Percentiles rank a stretch among this genome's conserved stretches.
Evolutionary conservation across 2,888 invertebrate genomes (phyloP).

Genomic region (Cheiracanthium punctorium): DNA sequence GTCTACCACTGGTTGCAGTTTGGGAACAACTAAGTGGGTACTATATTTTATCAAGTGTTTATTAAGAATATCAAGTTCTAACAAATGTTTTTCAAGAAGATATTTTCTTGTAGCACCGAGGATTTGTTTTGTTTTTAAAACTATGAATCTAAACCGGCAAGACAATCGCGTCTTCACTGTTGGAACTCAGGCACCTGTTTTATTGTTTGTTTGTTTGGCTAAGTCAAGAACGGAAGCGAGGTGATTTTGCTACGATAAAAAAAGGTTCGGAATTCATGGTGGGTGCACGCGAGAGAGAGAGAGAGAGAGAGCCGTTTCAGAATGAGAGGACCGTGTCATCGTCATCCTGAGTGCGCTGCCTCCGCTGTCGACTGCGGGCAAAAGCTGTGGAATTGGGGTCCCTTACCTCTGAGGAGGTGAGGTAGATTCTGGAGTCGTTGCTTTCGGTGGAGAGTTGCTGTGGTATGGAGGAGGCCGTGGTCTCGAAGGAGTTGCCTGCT

Average conservation of each 20-base stretch:
- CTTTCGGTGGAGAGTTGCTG: constrained; percentile 96
- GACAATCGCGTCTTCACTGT: not conserved
- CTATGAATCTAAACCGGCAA: not conserved
- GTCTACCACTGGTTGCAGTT: not conserved
- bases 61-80: not conserved
- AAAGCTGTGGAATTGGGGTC: not conserved
- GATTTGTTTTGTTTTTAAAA: not conserved
- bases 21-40: not conserved
- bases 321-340: not conserved
- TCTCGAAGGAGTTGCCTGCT: constrained; percentile 75
- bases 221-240: not conserved
- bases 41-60: not conserved
- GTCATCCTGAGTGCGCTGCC: not conserved
- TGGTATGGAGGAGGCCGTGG: constrained; percentile 82
- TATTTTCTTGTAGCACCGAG: not conserved
- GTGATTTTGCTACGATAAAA: not conserved
- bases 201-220: no score
- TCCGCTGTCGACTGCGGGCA: not conserved
- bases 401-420: constrained; percentile 96
- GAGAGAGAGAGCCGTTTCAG: not conserved
- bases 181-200: not conserved
- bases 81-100: not conserved
- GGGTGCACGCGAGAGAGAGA: no score
- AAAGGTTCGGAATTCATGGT: no score
- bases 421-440: constrained; percentile 93